Conservation (phyloP, 2,113 vertebrate species). For the Empidonax traillii region DNA sequence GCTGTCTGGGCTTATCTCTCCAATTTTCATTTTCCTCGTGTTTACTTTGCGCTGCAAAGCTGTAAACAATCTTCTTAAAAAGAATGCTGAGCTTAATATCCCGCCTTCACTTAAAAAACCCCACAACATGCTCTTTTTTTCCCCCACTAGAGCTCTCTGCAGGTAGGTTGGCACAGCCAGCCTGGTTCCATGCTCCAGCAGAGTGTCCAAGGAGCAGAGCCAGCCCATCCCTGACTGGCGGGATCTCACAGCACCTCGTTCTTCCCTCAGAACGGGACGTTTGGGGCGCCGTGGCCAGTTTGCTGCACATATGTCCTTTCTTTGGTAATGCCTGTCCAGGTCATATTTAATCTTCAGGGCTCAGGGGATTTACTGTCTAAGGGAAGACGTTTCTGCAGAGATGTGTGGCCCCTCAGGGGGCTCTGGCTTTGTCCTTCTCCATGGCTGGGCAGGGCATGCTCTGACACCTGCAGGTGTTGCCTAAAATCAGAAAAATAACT, state of each 20-base stretch:
- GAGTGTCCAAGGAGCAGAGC: neutral
- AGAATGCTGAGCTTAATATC: neutral
- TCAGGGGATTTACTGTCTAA: neutral
- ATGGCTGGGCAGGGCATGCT: rapidly evolving
- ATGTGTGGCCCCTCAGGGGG: neutral
- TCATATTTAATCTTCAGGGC: neutral
- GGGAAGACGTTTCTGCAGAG: neutral
- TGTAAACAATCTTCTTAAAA: neutral
- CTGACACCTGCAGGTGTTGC: neutral
- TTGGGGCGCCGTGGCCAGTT: rapidly evolving
- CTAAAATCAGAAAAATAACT: too few relatives aligned
- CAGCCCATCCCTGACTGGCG: neutral
- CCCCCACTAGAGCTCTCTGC: neutral
- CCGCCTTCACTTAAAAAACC: neutral
- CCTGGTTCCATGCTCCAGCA: rapidly evolving
- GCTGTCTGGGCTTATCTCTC: neutral
- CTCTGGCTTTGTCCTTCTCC: neutral
- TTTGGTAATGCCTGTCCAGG: neutral
- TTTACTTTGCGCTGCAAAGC: neutral
- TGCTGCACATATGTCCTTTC: neutral
- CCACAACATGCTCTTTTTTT: neutral
- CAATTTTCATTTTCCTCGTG: neutral
- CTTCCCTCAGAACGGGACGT: rapidly evolving
- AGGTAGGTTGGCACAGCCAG: neutral
- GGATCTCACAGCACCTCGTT: neutral